Evolutionary conservation across 2,113 vertebrate species (phyloP), one percentile per base, ranked within the genome.

Genomic region (Melanerpes formicivorus): DNA sequence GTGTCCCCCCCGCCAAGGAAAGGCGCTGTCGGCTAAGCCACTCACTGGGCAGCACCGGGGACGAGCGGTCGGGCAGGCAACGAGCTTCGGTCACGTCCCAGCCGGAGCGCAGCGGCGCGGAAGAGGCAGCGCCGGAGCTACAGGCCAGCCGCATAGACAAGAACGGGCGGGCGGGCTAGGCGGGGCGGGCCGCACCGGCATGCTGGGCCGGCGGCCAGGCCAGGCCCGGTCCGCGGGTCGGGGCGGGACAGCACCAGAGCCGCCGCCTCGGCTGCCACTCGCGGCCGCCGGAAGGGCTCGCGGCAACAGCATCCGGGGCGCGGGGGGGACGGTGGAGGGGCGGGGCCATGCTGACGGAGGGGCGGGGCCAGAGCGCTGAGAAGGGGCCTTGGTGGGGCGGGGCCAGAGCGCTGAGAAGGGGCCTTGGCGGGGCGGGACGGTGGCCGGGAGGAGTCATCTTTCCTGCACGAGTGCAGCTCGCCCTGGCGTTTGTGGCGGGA

Each of bases 21-120:
- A 54, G n/a, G 22, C 60, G 37, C 17, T 3, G 46, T 10, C 29
- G 13, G 26, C 55, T 25, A 16, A 29, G 34, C 21, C 29, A 29
- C 95, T 97, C 87, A 97, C 94, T 23, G n/a, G 81, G 73, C 37
- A 69, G 75, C 90, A 19, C 66, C 64, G 72, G 54, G 26, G 70
- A 46, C 23, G 59, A 27, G 76, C 63, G 55, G 42, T 5, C n/a
- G 65, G 52, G 3, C 40, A 40, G 18, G 54, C 60, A 37, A 50
- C 50, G 59, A 56, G 56, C 67, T 32, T 59, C 0, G 59, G 86
- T 92, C 80, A 82, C 72, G 87, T 87, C 63, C 46, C 93, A 18
- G 82, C 65, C 42, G 88, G 87, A 23, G 93, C 56, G 40, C 92
- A 25, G 76, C 83, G 80, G 65, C 82, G 90, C 27, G 32, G 65